These are phyloP conservation scores for Cephalophus harveyi DNA, from an alignment of 2,113 vertebrate genomes.

Conservation along the genomic window DNA sequence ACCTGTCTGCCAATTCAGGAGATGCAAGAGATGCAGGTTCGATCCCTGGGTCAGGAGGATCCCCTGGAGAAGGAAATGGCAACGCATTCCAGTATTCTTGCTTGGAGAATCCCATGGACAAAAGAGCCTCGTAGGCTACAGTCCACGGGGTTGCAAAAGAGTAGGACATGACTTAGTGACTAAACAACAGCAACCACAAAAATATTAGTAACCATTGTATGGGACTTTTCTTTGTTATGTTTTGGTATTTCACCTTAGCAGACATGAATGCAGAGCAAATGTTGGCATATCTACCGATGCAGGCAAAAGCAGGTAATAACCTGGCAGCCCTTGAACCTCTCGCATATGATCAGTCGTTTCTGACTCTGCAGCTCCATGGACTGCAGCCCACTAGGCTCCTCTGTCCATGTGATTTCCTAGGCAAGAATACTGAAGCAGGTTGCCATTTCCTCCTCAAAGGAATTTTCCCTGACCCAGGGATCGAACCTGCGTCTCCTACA, in stretches of 20 bases:
- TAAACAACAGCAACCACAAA: neutral
- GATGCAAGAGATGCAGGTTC: neutral
- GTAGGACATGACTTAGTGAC: neutral
- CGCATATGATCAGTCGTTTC: fast-evolving
- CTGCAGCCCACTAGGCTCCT: neutral
- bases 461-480: neutral
- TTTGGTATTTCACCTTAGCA: neutral
- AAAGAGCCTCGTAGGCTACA: neutral
- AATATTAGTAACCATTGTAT: neutral
- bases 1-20: neutral
- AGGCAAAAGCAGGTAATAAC: neutral
- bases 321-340: neutral
- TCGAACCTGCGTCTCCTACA: neutral
- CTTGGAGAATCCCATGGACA: neutral
- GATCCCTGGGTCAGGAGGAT: neutral
- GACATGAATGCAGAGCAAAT: neutral
- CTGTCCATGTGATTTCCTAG: neutral
- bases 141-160: neutral
- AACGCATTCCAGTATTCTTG: neutral
- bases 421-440: neutral
- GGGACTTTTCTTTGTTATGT: neutral
- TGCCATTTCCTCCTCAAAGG: neutral
- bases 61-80: neutral
- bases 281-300: neutral
- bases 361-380: neutral